Evolutionary conservation across 2,888 invertebrate species (phyloP).

Genomic region (Toxonevra muliebris): DNA sequence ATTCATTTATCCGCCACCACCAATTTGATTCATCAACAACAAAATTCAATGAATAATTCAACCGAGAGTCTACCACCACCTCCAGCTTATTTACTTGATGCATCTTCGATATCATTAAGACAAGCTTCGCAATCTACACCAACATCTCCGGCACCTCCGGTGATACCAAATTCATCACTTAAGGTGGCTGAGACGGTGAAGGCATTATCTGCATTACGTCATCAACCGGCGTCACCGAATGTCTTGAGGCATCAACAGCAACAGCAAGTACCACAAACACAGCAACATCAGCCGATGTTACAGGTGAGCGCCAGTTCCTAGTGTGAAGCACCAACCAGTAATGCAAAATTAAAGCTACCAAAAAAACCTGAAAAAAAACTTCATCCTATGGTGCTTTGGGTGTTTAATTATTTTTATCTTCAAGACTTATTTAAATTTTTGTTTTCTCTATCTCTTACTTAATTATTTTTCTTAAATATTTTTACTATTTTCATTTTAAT

Average conservation of each 20-base stretch:
- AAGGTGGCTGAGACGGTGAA: constrained; percentile 89
- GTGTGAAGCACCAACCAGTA: neutral
- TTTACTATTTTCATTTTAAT: constrained; percentile 43
- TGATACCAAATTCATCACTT: constrained; percentile 62
- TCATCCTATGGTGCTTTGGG: constrained; percentile 4
- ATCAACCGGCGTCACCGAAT: constrained; percentile 87
- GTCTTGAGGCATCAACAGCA: constrained; percentile 69
- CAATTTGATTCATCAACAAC: constrained; percentile 46
- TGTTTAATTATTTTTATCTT: constrained; percentile 24
- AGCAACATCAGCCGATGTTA: constrained; percentile 41
- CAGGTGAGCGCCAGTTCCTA: constrained; percentile 56
- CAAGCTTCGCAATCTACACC: constrained; percentile 29
- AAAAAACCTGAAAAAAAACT: neutral
- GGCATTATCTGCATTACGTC: constrained; percentile 83
- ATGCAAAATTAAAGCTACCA: neutral
- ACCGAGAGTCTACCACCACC: constrained; percentile 64
- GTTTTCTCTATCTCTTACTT: neutral
- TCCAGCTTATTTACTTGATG: constrained; percentile 62
- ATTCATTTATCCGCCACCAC: constrained; percentile 36
- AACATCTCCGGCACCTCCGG: constrained; percentile 41
- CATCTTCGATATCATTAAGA: constrained; percentile 34
- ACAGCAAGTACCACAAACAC: constrained; percentile 45
- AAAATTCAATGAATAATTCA: constrained; percentile 55
- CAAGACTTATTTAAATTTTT: constrained; percentile 5
- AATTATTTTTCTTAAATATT: constrained; percentile 24